These are phyloP conservation scores for Celastrina argiolus DNA, from an alignment of 2,888 invertebrate genomes.

Conservation along the genomic window DNA sequence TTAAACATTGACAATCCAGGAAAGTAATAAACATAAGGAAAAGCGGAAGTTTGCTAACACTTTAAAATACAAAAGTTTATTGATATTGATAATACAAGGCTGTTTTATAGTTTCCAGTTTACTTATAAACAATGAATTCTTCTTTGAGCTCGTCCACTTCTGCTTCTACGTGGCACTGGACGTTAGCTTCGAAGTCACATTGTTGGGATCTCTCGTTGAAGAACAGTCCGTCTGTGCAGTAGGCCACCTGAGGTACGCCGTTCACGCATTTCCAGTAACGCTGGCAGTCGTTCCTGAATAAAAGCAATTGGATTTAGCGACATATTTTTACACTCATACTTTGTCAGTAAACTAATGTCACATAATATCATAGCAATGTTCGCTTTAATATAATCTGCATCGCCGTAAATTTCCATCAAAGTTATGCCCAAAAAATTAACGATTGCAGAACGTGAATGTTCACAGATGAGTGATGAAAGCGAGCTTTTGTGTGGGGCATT, in stretches of 20 bases:
- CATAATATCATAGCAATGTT: too few relatives aligned
- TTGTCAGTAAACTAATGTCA: too few relatives aligned
- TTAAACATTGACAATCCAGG: too few relatives aligned
- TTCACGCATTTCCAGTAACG: conserved; percentile 59
- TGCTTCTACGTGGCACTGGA: conserved; percentile 44
- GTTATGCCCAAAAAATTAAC: too few relatives aligned
- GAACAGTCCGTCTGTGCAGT: conserved; percentile 63
- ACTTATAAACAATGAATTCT: conserved; percentile 58
- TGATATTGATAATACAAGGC: background rate
- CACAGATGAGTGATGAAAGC: too few relatives aligned
- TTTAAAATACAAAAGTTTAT: background rate
- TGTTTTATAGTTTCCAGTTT: conserved; percentile 27
- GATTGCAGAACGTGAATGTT: too few relatives aligned
- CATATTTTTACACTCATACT: too few relatives aligned
- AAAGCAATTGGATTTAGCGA: background rate
- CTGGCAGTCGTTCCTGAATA: conserved; percentile 61
- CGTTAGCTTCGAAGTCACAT: conserved; percentile 67
- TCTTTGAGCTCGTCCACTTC: conserved; percentile 53
- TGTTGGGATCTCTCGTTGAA: conserved; percentile 59
- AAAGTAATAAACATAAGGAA: background rate
- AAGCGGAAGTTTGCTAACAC: background rate
- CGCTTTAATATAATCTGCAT: too few relatives aligned
- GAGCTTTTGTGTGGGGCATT: too few relatives aligned
- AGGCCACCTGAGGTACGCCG: conserved; percentile 47
- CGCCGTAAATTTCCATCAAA: too few relatives aligned